Evolutionary conservation across 2,797 vertebrate genomes (phyloP), one percentile per base, ranked within the genome.

Genomic region (Furcifer pardalis): DNA sequence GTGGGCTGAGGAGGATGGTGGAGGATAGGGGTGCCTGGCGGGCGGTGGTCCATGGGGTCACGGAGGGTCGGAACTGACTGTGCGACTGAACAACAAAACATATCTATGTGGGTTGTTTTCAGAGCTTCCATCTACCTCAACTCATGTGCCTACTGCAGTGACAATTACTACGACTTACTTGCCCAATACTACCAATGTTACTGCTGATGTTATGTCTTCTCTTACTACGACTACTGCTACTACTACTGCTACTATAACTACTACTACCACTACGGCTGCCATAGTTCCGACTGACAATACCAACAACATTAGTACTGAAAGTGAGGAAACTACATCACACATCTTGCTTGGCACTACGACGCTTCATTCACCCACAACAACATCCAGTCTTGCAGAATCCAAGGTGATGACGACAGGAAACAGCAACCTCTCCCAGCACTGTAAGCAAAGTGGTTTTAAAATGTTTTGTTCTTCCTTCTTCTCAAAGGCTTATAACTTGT

Each of bases 351-450:
- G 84, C 52, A 81, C 79, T 46, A 88, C 92, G 2, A 84, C 81
- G 83, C 88, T 94, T 89, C 91, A 40, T 77, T 89, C 83, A 89
- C 88, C 93, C 87, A 93, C 91, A 5, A 92, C 96, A 69, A 94
- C 94, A 7, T 92, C 96, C 88, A 94, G 42, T 92, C 94, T 63
- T 52, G 87, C 94, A 87, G 83, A 93, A 32, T 95, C 96, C 3
- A 96, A 94, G 88, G 94, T 94, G 88, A 95, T 96, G 71, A 97
- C 97, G 82, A 97, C 96, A 46, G 97, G 97, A 88, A 97, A 98
- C 87, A 97, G 93, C 92, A 99, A 98, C 93, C 96, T 98, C 74
- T 98, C 98, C 42, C 97, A 98, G 91, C 97, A 97, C 93, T 98
- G 98, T 99, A 96, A 97, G 97, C 86, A 79, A 85, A 89, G 1